Evolutionary conservation across 2,113 vertebrate genomes (phyloP), one percentile per base, ranked within the genome.

Genomic region (Malurus melanocephalus): DNA sequence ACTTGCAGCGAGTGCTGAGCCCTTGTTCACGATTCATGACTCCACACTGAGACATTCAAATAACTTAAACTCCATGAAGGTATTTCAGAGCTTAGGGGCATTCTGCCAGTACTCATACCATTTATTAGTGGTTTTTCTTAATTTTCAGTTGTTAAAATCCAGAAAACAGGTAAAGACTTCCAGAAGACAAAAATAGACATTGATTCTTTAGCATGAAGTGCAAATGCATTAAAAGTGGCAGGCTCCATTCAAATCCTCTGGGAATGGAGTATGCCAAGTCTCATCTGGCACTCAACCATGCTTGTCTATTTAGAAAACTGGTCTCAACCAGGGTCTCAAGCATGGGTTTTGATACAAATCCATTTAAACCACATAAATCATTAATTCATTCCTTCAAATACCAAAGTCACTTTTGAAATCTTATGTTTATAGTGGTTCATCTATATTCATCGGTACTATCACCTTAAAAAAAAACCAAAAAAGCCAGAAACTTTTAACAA

Each of bases 381-480:
- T 28, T 1, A 51, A 84, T 93, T 89, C 79, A 45, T 90, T 92
- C 89, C 83, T 77, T 92, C 33, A 89, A 92, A 95, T 82, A 85
- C 74, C 81, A 22, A 85, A 93, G 85, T 90, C 83, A 60, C 10
- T 94, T 95, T 88, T 86, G 40, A 88, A 87, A 85, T 46, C 79
- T 80, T 92, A 32, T 85, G 90, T 97, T 97, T 97, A 89, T 57
- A 94, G 80, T 5, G 28, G 68, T 82, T 89, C 94, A 91, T 97
- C 92, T 88, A 87, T 94, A 93, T 91, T 94, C 90, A 93, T 88
- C 87, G 42, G 79, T 55, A 89, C 65, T 89, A 79, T 43, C 82
- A 94, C 40, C 51, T 88, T 53, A 35, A 79, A 90, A 89, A 77
- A 79, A 71, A 91, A 42, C 38, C 38, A 66, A 79, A 49, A 10